Base-by-base conservation (phyloP, 2,888 invertebrate species). In the Chloromyia formosa region DNA sequence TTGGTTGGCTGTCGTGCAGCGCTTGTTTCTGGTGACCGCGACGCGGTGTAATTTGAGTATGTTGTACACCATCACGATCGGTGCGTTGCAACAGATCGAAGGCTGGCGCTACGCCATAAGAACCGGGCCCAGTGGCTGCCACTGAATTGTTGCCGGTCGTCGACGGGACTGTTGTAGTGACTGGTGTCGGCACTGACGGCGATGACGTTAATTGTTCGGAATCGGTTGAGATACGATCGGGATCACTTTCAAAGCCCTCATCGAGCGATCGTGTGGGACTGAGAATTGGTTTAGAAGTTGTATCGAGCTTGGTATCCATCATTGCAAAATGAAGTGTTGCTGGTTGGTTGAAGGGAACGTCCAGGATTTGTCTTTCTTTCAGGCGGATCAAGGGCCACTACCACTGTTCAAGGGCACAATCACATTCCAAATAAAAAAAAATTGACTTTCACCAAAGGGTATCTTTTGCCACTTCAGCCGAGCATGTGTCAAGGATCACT, bases 231-330 rank as follows among this genome's bases (percentile, higher is more conserved):
- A 85, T 82, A 77, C 85, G 84, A 84, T 86, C 85, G 80, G 85
- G 85, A 84, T 86, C 85, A 82, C 85, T 85, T 84, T 86, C 85
- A 79, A 86, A 86, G 80, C 85, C 85, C 82, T 86, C 85, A 76
- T 86, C 85, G 75, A 86, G 83, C 78, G 85, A 86, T 82, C 85
- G 82, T 77, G 85, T 85, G 79, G 85, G 85, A 80, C 85, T 85
- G 77, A 86, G 82, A 79, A 85, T 85, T 76, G 85, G 85, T 78
- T 85, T 85, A 73, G 83, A 83, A 78, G 83, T 83, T 76, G 82
- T 82, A 80, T 85, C 85, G 78, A 83, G 79, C 82, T 84, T 84
- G 75, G 81, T 78, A 76, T 80, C 79, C 79, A 80, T 80, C 27
- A 35, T 35, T 9, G 40, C 42, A n/a, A 23, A 22, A n/a, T 62